These are phyloP conservation scores for Apocrypta bakeri DNA, from an alignment of 1,140 invertebrate species.

Conservation along the genomic window DNA sequence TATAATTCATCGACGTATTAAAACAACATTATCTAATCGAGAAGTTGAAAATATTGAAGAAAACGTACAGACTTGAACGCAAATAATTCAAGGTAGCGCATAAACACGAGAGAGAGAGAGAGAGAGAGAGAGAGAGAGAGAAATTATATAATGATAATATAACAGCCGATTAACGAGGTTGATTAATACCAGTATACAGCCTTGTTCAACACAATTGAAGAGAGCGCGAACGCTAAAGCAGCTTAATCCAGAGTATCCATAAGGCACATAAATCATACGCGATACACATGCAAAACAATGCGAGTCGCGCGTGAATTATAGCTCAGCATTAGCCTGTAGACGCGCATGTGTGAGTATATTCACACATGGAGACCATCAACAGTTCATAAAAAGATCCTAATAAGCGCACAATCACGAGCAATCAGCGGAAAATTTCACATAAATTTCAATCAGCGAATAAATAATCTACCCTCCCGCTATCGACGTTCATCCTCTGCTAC, in stretches of 20 bases:
- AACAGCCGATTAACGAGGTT: neutral
- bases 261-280: neutral
- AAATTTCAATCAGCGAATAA: neutral
- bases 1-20: too few relatives aligned
- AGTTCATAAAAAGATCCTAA: neutral
- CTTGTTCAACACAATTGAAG: neutral
- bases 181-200: neutral
- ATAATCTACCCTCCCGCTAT: too few relatives aligned
- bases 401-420: neutral
- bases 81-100: too few relatives aligned
- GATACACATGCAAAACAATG: constrained; percentile 1
- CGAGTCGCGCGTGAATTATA: neutral
- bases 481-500: neutral
- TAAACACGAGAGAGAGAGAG: too few relatives aligned
- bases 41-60: too few relatives aligned
- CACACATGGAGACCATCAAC: neutral
- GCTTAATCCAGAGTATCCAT: neutral
- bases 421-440: neutral
- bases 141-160: neutral
- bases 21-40: too few relatives aligned
- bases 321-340: neutral
- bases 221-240: neutral
- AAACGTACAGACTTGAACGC: too few relatives aligned
- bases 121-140: too few relatives aligned
- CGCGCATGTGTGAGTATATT: too few relatives aligned